Evolutionary conservation across 2,113 vertebrate species (phyloP).

Genomic region (Podiceps cristatus): DNA sequence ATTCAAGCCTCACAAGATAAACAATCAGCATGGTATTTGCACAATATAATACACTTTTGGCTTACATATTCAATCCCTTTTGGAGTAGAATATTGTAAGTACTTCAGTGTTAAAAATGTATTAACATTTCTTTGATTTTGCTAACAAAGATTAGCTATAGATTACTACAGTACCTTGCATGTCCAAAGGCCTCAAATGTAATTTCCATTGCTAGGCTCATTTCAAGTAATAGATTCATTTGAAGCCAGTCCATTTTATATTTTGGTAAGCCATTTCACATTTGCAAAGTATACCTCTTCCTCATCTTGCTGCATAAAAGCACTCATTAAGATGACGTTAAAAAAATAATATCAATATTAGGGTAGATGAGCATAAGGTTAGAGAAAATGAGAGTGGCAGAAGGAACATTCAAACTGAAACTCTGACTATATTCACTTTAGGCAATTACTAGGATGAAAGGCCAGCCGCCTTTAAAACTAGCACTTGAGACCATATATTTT

Average conservation of each 20-base stretch:
- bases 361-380: not conserved
- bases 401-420: not conserved
- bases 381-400: not conserved
- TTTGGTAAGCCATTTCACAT: not conserved
- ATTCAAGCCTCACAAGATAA: not conserved
- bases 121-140: not conserved
- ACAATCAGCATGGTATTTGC: not conserved
- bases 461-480: not conserved
- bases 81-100: not conserved
- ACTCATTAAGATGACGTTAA: not conserved
- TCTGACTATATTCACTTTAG: not conserved
- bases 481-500: not conserved
- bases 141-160: not conserved
- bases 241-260: not conserved
- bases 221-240: not conserved
- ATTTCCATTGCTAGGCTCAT: not conserved
- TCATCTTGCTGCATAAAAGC: not conserved
- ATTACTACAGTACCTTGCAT: not conserved
- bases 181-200: not conserved
- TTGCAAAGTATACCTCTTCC: not conserved
- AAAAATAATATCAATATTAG: not conserved
- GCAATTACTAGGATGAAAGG: not conserved
- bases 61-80: not conserved
- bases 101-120: not conserved
- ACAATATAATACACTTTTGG: not conserved